These are phyloP conservation scores for Platyura marginata DNA, from an alignment of 1,140 invertebrate genomes.

Conservation along the genomic window DNA sequence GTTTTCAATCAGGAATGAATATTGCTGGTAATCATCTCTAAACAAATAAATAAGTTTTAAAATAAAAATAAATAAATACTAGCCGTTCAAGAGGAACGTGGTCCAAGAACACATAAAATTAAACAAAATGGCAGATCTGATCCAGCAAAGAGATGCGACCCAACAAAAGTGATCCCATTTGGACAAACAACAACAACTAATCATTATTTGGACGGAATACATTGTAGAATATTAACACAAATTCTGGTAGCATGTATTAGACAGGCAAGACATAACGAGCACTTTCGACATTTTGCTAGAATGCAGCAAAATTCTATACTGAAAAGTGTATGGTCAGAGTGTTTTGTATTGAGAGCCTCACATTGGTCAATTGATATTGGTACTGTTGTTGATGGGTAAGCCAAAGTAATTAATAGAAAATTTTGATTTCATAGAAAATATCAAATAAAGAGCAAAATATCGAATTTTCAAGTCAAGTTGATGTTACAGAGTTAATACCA, in stretches of 20 bases:
- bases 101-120: constrained; percentile 39
- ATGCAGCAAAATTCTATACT: constrained; percentile 33
- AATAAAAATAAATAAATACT: neutral
- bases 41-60: constrained; percentile 4
- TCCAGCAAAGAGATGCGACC: too few species aligned
- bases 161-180: too few species aligned
- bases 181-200: too few species aligned
- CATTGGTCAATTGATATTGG: constrained; percentile 36
- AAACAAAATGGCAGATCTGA: too few species aligned
- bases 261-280: constrained; percentile 30
- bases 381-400: constrained; percentile 14
- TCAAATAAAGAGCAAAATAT: too few species aligned
- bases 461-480: too few species aligned
- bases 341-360: constrained; percentile 35
- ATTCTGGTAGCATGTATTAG: constrained; percentile 33
- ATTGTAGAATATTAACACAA: constrained; percentile 22
- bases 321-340: constrained; percentile 32
- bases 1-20: constrained; percentile 64
- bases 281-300: constrained; percentile 26
- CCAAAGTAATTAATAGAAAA: too few species aligned
- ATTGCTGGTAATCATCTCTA: constrained; percentile 43
- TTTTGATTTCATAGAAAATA: too few species aligned
- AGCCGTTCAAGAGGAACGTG: constrained; percentile 66
- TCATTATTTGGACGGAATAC: constrained; percentile 3
- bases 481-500: too few species aligned